A percentile compares a stretch with the other conserved stretches of the same genome.
Conservation (phyloP, 2,888 invertebrate species). For the Ligdia adustata region DNA sequence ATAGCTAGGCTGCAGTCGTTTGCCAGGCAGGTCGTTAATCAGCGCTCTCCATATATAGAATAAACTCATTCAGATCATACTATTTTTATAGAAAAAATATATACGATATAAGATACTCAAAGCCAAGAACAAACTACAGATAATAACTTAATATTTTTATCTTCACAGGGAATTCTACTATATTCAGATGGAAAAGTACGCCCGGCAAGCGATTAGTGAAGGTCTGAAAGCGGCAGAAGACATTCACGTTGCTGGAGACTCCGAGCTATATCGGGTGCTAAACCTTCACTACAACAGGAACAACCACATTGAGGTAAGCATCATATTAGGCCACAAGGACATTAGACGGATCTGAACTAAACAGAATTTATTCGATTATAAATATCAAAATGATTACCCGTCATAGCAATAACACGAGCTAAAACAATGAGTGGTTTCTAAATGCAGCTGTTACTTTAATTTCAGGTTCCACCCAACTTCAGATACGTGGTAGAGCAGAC, state of each 20-base stretch:
- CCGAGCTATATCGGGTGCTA: conserved; percentile 98
- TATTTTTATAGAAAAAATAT: too few relatives aligned
- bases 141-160: conserved; percentile 24
- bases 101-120: too few relatives aligned
- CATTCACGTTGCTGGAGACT: conserved; percentile 96
- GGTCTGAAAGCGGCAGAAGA: conserved; percentile 97
- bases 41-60: background rate
- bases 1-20: background rate
- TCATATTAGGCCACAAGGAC: too few relatives aligned
- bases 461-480: conserved; percentile 98
- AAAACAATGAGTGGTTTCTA: conserved; percentile 11
- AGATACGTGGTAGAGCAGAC: conserved; percentile 99
- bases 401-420: too few relatives aligned
- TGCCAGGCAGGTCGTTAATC: conserved; percentile 23
- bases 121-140: too few relatives aligned
- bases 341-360: too few relatives aligned
- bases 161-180: conserved; percentile 98
- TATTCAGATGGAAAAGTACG: conserved; percentile 99
- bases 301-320: conserved; percentile 95
- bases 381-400: too few relatives aligned
- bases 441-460: conserved; percentile 20
- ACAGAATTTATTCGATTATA: too few relatives aligned
- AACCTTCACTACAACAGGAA: conserved; percentile 99
- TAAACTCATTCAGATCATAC: too few relatives aligned
- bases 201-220: conserved; percentile 98